A percentile compares a stretch with the other conserved stretches of the same genome.
Conservation (phyloP, 2,113 vertebrate species). For the Naja naja region DNA sequence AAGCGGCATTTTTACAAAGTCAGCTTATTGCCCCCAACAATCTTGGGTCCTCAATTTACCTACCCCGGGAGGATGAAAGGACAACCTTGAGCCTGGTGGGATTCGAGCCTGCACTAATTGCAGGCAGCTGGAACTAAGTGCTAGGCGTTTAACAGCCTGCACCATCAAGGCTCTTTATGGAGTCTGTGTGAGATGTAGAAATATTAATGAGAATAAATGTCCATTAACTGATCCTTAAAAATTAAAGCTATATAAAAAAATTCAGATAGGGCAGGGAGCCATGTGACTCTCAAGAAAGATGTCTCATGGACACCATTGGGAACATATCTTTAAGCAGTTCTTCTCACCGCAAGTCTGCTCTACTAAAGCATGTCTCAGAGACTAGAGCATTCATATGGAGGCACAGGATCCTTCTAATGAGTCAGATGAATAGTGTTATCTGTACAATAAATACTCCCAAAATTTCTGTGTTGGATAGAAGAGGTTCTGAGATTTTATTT, state of each 20-base stretch:
- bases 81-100: too few relatives aligned
- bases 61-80: too few relatives aligned
- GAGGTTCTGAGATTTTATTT: background rate
- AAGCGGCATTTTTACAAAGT: too few relatives aligned
- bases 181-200: background rate
- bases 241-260: background rate
- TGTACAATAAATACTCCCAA: background rate
- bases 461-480: background rate
- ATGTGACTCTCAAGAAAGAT: background rate
- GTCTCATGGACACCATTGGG: background rate
- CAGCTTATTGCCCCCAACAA: too few relatives aligned
- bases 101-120: too few relatives aligned
- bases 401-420: background rate
- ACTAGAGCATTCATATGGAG: background rate
- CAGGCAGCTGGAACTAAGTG: too few relatives aligned
- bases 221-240: background rate
- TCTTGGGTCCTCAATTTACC: too few relatives aligned
- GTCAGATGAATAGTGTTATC: background rate
- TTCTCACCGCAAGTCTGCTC: background rate
- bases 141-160: too few relatives aligned
- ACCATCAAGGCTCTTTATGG: too few relatives aligned
- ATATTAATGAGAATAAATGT: background rate
- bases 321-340: background rate
- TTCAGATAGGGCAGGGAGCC: background rate
- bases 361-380: background rate